These are phyloP conservation scores for Hyposoter dolosus DNA, from an alignment of 2,888 invertebrate genomes.

Conservation along the genomic window DNA sequence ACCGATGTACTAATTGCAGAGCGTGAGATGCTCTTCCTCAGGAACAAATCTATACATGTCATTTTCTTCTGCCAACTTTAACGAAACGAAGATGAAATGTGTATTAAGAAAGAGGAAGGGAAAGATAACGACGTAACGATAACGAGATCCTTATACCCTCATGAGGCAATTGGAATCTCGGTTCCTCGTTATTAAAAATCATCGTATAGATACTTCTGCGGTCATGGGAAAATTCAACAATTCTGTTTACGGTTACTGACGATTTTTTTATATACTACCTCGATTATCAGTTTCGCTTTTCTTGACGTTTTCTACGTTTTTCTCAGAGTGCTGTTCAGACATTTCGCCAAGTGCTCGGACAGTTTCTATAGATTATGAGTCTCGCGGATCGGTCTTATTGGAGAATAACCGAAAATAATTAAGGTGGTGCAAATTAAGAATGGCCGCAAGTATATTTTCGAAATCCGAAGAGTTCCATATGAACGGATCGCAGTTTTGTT, in stretches of 20 bases:
- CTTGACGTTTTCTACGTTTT: neutral
- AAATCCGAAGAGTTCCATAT: neutral
- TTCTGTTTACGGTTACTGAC: too few relatives aligned
- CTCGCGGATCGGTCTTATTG: slow-evolving; percentile 24
- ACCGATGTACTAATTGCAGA: slow-evolving; percentile 51
- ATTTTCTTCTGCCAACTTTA: neutral
- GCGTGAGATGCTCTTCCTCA: slow-evolving; percentile 33
- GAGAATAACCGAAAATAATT: slow-evolving; percentile 43
- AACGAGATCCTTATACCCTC: slow-evolving; percentile 39
- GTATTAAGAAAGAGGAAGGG: slow-evolving; percentile 6
- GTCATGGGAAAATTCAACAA: slow-evolving; percentile 74
- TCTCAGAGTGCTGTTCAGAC: neutral
- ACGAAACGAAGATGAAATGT: slow-evolving; percentile 24
- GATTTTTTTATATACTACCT: slow-evolving; percentile 48
- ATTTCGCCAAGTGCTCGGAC: slow-evolving; percentile 28
- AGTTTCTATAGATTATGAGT: slow-evolving; percentile 6
- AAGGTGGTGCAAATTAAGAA: neutral
- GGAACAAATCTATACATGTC: slow-evolving; percentile 21
- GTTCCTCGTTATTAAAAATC: slow-evolving; percentile 75
- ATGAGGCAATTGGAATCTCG: slow-evolving; percentile 48
- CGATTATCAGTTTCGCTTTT: slow-evolving; percentile 13
- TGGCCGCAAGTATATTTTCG: neutral
- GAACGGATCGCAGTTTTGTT: neutral
- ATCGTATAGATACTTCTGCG: slow-evolving; percentile 67
- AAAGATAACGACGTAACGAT: slow-evolving; percentile 44